These are phyloP conservation scores for Misgurnus anguillicaudatus DNA, from an alignment of 2,113 vertebrate species.

Conservation along the genomic window DNA sequence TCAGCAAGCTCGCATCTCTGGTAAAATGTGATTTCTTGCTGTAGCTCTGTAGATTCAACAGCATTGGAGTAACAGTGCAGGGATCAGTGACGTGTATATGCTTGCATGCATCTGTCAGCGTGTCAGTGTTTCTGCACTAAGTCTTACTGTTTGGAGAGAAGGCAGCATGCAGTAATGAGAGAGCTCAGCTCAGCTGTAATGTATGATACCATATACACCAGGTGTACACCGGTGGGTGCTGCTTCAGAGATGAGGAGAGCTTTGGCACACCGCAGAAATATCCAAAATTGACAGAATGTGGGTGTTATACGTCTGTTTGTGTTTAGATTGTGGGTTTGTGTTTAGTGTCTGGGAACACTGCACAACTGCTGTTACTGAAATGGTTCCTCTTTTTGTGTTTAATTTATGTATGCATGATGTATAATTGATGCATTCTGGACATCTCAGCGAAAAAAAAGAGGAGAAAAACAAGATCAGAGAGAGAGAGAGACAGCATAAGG, in stretches of 20 bases:
- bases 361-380: too few species aligned
- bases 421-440: conserved; percentile 17
- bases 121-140: background rate
- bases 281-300: conserved; percentile 10
- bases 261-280: conserved; percentile 4
- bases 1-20: background rate
- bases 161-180: background rate
- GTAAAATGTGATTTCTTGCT: too few species aligned
- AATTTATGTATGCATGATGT: conserved; percentile 21
- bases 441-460: background rate
- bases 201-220: conserved; percentile 53
- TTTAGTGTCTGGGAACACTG: background rate
- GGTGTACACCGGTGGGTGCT: background rate
- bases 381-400: background rate
- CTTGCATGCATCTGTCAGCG: conserved; percentile 1
- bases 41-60: background rate
- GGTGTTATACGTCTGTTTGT: background rate
- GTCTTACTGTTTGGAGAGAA: background rate
- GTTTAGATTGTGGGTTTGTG: background rate
- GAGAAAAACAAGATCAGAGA: conserved; percentile 1
- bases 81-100: background rate
- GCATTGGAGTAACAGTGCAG: too few species aligned
- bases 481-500: conserved; percentile 26
- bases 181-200: conserved; percentile 46
- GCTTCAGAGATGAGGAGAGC: conserved; percentile 51